Conservation (phyloP, 2,888 invertebrate species). For the Cryptocheilus praepositus region DNA sequence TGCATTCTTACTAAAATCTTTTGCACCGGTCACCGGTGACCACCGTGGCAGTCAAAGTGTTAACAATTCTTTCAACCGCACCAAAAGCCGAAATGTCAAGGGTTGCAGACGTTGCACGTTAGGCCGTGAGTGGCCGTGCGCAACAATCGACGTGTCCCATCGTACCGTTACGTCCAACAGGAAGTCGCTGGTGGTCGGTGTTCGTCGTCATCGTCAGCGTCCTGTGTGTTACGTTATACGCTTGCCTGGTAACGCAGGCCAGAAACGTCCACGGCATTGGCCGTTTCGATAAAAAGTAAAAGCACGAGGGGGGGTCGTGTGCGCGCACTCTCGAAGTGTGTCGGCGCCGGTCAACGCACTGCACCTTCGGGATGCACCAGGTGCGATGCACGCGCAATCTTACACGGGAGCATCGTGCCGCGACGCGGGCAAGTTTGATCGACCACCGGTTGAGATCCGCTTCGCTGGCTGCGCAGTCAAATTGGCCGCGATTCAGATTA, state of each 20-base stretch:
- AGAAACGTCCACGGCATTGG: conserved; percentile 29
- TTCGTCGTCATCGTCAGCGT: not conserved
- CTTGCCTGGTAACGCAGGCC: conserved; percentile 20
- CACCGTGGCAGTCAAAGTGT: too few relatives aligned
- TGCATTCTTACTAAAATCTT: too few relatives aligned
- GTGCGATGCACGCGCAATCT: conserved; percentile 9
- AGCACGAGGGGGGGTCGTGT: conserved; percentile 26
- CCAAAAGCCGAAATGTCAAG: not conserved
- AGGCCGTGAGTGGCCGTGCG: not conserved
- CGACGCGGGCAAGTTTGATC: not conserved
- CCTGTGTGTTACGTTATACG: conserved; percentile 23
- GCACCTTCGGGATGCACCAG: conserved; percentile 12
- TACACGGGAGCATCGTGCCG: too few relatives aligned
- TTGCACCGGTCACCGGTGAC: too few relatives aligned
- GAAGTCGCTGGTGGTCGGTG: conserved; percentile 44
- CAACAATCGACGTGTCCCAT: conserved; percentile 45
- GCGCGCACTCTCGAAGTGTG: conserved; percentile 27
- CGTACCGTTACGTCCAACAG: conserved; percentile 60
- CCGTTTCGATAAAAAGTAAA: conserved; percentile 49
- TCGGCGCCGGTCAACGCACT: conserved; percentile 37
- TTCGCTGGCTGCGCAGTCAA: too few relatives aligned
- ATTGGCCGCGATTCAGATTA: too few relatives aligned
- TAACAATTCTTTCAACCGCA: too few relatives aligned
- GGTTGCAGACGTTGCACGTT: not conserved
- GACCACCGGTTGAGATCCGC: too few relatives aligned